Conservation (phyloP, 1,140 invertebrate genomes). For the Fopius arisanus region DNA sequence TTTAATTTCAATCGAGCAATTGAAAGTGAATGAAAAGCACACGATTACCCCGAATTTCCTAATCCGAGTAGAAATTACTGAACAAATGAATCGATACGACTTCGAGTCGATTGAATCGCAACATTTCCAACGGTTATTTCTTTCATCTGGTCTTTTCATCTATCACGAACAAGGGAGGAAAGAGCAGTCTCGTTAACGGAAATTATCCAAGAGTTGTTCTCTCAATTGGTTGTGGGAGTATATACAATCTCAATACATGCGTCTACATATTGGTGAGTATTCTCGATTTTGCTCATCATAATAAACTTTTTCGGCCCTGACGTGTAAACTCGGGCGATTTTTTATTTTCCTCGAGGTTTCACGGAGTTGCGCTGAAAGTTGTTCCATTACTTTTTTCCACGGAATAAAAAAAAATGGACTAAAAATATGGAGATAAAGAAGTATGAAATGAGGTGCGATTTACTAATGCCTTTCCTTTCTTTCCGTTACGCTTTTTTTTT, state of each 20-base stretch:
- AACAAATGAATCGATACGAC: constrained; percentile 19
- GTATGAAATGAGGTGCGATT: neutral
- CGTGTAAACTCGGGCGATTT: constrained; percentile 5
- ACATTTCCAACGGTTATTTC: neutral
- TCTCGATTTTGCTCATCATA: neutral
- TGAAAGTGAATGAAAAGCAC: neutral
- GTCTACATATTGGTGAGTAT: constrained; percentile 4
- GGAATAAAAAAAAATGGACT: neutral
- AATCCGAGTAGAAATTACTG: neutral
- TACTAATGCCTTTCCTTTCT: no score
- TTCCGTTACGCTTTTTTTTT: no score
- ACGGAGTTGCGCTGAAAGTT: neutral
- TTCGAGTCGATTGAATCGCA: constrained; percentile 7
- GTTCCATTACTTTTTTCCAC: neutral
- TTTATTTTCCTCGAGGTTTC: neutral
- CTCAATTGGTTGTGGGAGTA: neutral
- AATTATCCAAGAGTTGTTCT: neutral
- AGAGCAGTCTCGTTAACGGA: neutral
- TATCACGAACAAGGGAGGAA: neutral
- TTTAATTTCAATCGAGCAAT: no score
- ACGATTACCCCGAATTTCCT: neutral
- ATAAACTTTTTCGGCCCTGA: constrained; percentile 9
- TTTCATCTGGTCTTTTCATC: neutral
- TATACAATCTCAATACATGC: neutral
- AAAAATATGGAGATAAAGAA: neutral